These are phyloP conservation scores for Pachyrhynchus sulphureomaculatus DNA, from an alignment of 1,140 invertebrate species.

Conservation along the genomic window DNA sequence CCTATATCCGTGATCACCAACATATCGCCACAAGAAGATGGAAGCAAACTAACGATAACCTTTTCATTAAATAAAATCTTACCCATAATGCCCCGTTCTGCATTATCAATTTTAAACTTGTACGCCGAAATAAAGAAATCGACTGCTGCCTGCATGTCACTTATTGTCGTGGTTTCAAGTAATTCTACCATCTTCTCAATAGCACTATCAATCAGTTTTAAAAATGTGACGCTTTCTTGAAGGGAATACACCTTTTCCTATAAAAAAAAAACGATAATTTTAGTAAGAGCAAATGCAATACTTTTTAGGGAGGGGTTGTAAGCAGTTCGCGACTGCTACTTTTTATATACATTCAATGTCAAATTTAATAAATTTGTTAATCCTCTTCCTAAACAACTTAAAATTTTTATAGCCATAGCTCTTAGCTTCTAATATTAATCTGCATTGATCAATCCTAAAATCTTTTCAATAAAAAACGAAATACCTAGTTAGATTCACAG, in stretches of 20 bases:
- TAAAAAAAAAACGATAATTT: neutral
- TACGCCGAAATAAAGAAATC: conserved; percentile 44
- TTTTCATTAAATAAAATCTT: no score
- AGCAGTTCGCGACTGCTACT: no score
- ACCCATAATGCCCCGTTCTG: conserved; percentile 39
- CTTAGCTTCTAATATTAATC: no score
- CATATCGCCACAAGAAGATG: neutral
- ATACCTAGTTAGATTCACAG: no score
- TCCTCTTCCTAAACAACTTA: no score
- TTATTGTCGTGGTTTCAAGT: conserved; percentile 39
- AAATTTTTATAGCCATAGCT: no score
- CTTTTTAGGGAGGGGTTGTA: no score
- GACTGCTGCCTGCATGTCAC: conserved; percentile 46
- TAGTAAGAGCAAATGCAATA: neutral
- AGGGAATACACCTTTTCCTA: conserved; percentile 35
- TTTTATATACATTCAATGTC: no score
- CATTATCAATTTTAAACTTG: conserved; percentile 46
- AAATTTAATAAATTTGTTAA: no score
- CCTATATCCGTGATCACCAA: neutral
- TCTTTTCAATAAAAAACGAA: no score
- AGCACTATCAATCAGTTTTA: conserved; percentile 35
- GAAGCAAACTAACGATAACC: neutral
- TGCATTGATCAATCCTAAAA: no score
- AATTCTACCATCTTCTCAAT: conserved; percentile 39
- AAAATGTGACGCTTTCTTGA: conserved; percentile 36